Base-by-base conservation (phyloP, 2,888 invertebrate genomes). In the Drosophila paranaensis region DNA sequence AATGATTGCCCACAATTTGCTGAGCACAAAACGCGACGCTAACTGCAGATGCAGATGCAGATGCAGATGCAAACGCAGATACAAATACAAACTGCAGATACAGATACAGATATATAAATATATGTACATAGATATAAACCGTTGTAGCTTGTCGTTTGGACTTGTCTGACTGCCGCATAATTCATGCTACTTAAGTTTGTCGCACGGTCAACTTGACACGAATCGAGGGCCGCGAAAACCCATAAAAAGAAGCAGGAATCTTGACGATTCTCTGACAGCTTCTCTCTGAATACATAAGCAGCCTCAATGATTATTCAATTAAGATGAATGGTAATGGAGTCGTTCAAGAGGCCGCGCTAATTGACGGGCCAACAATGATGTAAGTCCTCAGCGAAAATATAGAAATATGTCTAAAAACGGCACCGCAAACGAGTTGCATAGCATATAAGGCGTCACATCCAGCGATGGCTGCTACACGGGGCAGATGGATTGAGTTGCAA, bases 1-100 rank as follows among this genome's bases (percentile, higher is more conserved):
- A 82, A 87, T 87, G 89, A 87, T 87, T 87, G 89, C 88, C 75
- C 80, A 87, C 88, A 87, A 87, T 89, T 87, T 87, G 85, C 89
- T 78, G 73, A 69, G 56, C 76, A 78, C 67, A 79, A 72, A 74
- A 61, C 65, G 63, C 68, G 74, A 77, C 73, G 67, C 55, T 64
- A 58, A 69, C 70, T 67, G 62, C 73, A 83, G 73, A 73, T 46
- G 64, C 70, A 71, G 71, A 70, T 64, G 25, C 33, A 67, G n/a
- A 39, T 39, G 40, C 58, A 62, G 62, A 77, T 63, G 42, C 67
- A 81, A 66, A 85, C 65, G 64, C 50, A 85, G 61, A 74, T 66
- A 63, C 60, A 76, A 20, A 56, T 39, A 27, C 39, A 40, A 46
- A 60, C 68, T 60, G 57, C 27, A 27, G 27, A 27, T 27, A 27